phyloP scores from a whole-genome alignment of 2,797 vertebrate species.

The Lepus townsendii region DNA sequence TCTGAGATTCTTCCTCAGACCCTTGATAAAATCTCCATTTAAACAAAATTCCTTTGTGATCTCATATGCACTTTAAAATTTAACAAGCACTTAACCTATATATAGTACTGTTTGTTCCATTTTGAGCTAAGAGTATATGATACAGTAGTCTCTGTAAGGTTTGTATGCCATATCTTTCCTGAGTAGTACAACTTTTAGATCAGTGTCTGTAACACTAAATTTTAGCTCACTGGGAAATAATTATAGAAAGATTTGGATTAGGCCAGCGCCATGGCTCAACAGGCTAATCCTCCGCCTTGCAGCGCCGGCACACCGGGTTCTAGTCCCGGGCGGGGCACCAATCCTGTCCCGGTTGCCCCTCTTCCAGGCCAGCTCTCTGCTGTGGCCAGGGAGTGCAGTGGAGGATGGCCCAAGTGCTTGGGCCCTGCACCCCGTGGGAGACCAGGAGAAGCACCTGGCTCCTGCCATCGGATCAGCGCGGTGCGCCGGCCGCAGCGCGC shows the following conservation, averaged over 20 bases:
- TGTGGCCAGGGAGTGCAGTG: too few species aligned
- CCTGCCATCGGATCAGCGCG: too few species aligned
- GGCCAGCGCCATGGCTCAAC: too few species aligned
- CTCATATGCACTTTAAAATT: not conserved
- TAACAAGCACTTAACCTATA: not conserved
- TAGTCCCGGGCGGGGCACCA: too few species aligned
- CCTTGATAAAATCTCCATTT: not conserved
- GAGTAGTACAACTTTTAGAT: not conserved
- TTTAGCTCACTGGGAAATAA: not conserved
- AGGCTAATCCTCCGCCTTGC: too few species aligned
- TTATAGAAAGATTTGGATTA: slow-evolving; percentile 19
- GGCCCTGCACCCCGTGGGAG: too few species aligned
- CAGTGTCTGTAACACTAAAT: slow-evolving; percentile 20
- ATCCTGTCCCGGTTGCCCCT: too few species aligned
- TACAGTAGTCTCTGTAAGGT: not conserved
- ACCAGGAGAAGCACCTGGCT: too few species aligned
- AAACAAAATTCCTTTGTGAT: not conserved
- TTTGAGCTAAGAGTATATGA: not conserved
- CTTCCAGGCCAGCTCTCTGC: too few species aligned
- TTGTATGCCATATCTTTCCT: not conserved
- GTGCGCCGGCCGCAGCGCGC: too few species aligned
- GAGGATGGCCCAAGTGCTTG: too few species aligned
- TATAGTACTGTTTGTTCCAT: not conserved
- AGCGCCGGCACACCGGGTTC: too few species aligned
- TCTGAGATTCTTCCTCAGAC: not conserved